Base-by-base conservation (phyloP, 1,140 invertebrate genomes). In the Cheumatopsyche charites region DNA sequence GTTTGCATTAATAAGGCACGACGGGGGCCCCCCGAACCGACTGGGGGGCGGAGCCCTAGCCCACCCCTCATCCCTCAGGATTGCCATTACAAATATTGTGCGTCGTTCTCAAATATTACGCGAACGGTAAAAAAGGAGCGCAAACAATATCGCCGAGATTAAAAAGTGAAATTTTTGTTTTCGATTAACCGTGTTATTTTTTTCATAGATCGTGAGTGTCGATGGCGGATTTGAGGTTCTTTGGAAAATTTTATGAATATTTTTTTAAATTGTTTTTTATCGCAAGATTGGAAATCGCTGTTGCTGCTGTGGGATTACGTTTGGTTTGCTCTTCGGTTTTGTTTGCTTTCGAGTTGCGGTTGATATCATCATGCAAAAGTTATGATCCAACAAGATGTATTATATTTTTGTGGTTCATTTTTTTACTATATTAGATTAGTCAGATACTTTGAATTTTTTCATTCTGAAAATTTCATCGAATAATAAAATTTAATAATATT, bases 81-180 rank as follows among this genome's bases (percentile, higher is more conserved):
- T 69, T 73, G 45, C 26, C 66, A 73, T 73, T 73, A 63, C 66
- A 73, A 73, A 73, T 68, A 69, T 67, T 68, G 52, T 72, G 70
- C 67, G 66, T 72, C 29, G 62, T 25, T 13, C 29, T 25, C 29
- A 63, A 42, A 41, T 19, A 63, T 41, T 42, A 36, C n/a, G n/a
- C n/a, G n/a, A n/a, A n/a, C n/a, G n/a, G 9, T 4, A 36, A 36
- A 36, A 36, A 36, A 4, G 9, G 3, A 36, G 29, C 29, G 3
- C 29, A 9, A n/a, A n/a, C n/a, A n/a, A n/a, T n/a, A n/a, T n/a
- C n/a, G n/a, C n/a, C n/a, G n/a, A n/a, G n/a, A n/a, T n/a, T n/a
- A n/a, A n/a, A n/a, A n/a, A n/a, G n/a, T n/a, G n/a, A n/a, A n/a
- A n/a, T n/a, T n/a, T n/a, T n/a, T n/a, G n/a, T n/a, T n/a, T n/a